Percentiles rank a stretch among this genome's conserved stretches.
Evolutionary conservation across 2,113 vertebrate genomes (phyloP).

Genomic region (Lasiurus borealis): DNA sequence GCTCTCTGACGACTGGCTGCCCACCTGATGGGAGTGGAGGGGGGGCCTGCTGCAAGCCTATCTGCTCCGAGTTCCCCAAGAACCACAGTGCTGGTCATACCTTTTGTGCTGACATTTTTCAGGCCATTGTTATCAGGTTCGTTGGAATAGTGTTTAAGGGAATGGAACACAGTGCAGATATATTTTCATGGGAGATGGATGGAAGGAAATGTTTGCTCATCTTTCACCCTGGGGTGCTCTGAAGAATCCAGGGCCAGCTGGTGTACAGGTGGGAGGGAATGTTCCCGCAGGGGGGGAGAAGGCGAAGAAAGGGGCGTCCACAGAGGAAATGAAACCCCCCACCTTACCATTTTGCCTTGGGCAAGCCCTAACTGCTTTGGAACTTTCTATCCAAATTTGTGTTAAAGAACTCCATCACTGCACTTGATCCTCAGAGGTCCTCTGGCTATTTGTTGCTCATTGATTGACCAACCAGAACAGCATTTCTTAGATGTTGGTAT

Average conservation of each 20-base stretch:
- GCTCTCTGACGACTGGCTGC: neutral
- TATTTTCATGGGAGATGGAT: neutral
- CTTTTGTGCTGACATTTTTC: neutral
- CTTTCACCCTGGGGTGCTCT: neutral
- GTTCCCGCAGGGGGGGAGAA: neutral
- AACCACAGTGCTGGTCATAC: neutral
- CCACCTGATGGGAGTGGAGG: neutral
- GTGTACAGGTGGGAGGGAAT: neutral
- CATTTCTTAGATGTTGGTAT: neutral
- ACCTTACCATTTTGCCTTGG: neutral
- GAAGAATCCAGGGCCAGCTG: neutral
- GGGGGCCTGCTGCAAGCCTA: too few relatives aligned
- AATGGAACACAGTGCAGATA: neutral
- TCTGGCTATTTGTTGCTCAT: neutral
- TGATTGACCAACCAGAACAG: neutral
- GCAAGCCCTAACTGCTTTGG: neutral
- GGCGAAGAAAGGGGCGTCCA: neutral
- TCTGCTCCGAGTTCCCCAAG: neutral
- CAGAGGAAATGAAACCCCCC: neutral
- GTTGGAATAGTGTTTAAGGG: neutral
- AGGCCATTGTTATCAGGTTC: neutral
- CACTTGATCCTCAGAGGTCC: neutral
- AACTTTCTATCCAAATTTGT: neutral
- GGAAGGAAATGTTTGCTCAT: neutral
- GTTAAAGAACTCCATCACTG: neutral